Evolutionary conservation across 2,113 vertebrate species (phyloP).

Genomic region (Ornithorhynchus anatinus): DNA sequence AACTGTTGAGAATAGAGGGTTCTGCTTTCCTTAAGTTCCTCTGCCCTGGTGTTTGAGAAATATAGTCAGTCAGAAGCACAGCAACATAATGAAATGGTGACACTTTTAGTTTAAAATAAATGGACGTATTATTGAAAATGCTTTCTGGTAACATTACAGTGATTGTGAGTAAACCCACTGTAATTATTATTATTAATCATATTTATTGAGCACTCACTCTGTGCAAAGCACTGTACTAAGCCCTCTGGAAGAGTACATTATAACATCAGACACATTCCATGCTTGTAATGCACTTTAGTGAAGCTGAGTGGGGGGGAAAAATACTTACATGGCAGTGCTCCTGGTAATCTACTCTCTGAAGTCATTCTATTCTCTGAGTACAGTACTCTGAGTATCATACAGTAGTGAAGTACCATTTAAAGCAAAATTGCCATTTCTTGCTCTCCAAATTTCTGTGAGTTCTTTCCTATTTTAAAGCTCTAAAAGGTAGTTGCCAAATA

Average conservation of each 20-base stretch:
- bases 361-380: constrained; percentile 7
- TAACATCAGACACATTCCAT: no score
- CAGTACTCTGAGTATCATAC: no score
- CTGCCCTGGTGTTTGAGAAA: constrained; percentile 43
- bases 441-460: not conserved
- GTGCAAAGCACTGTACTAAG: no score
- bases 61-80: constrained; percentile 32
- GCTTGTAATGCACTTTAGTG: not conserved
- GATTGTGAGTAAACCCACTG: constrained; percentile 21
- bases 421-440: not conserved
- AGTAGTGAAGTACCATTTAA: not conserved
- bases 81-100: constrained; percentile 31
- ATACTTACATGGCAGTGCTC: not conserved
- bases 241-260: not conserved
- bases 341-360: not conserved
- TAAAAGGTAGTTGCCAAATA: not conserved
- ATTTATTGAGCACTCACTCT: no score
- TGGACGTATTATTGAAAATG: constrained; percentile 18
- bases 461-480: constrained; percentile 7
- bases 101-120: constrained; percentile 37
- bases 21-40: constrained; percentile 37
- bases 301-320: constrained; percentile 15
- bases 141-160: constrained; percentile 27
- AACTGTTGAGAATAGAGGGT: constrained; percentile 27
- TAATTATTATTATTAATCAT: no score